These are phyloP conservation scores for Ciconia stormi DNA, from an alignment of 2,113 vertebrate species.

Conservation along the genomic window DNA sequence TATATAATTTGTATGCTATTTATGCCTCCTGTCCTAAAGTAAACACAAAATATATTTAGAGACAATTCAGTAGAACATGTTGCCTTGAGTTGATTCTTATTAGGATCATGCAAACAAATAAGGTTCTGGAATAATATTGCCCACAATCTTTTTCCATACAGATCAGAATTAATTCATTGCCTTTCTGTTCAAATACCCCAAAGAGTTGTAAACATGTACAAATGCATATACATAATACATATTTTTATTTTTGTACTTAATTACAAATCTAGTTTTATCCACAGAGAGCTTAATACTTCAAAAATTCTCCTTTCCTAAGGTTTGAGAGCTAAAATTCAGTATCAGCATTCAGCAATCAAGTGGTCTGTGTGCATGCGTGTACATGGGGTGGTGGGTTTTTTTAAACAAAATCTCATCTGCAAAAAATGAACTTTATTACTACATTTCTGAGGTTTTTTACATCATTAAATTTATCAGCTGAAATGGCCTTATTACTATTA, in stretches of 20 bases:
- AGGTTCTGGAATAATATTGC: background rate
- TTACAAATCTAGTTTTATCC: background rate
- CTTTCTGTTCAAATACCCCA: background rate
- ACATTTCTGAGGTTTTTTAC: background rate
- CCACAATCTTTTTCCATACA: background rate
- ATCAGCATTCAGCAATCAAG: background rate
- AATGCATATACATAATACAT: background rate
- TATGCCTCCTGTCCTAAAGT: background rate
- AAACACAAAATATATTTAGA: background rate
- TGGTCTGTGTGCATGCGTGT: accelerated
- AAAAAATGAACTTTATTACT: slow-evolving; percentile 32
- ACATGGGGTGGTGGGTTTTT: accelerated
- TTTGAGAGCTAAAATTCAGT: background rate
- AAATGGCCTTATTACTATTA: slow-evolving; percentile 45
- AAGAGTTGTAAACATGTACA: background rate
- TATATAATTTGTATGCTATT: background rate
- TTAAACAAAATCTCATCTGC: background rate
- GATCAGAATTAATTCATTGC: background rate
- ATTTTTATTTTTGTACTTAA: background rate
- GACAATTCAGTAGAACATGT: background rate
- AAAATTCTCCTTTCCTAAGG: background rate
- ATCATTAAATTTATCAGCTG: slow-evolving; percentile 32
- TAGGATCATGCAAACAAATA: background rate
- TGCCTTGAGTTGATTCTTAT: background rate
- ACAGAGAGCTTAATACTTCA: background rate